Evolutionary conservation across 2,797 vertebrate species (phyloP).

Genomic region (Salarias fasciatus): DNA sequence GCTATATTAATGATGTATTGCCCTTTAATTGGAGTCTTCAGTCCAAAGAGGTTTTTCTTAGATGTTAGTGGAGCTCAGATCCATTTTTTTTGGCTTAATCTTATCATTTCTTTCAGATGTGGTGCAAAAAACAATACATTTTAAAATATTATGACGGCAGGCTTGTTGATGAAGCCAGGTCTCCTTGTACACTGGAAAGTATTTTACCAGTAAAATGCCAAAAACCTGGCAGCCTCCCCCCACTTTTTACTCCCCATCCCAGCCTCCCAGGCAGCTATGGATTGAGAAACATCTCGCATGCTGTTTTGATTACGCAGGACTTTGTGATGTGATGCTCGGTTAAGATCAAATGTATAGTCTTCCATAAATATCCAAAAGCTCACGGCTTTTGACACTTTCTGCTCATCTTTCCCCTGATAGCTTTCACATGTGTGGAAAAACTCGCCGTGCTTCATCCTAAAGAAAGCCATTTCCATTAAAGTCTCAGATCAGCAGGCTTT

Average conservation of each 20-base stretch:
- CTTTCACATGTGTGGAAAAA: slow-evolving; percentile 77
- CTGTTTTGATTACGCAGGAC: slow-evolving; percentile 63
- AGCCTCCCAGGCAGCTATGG: slow-evolving; percentile 30
- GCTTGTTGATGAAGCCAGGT: slow-evolving; percentile 48
- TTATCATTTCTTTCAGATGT: slow-evolving; percentile 15
- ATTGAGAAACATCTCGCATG: slow-evolving; percentile 53
- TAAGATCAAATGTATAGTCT: slow-evolving; percentile 70
- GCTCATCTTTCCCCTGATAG: slow-evolving; percentile 80
- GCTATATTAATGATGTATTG: neutral
- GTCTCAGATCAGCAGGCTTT: slow-evolving; percentile 37
- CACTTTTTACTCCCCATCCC: too few relatives aligned
- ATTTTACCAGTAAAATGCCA: slow-evolving; percentile 54
- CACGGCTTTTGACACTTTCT: slow-evolving; percentile 78
- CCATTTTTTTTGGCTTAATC: slow-evolving; percentile 8
- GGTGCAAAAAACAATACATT: slow-evolving; percentile 21
- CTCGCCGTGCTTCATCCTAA: slow-evolving; percentile 53
- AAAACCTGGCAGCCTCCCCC: slow-evolving; percentile 28
- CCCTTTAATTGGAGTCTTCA: neutral
- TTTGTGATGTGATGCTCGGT: slow-evolving; percentile 62
- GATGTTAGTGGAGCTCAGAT: neutral
- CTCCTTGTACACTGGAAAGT: slow-evolving; percentile 53
- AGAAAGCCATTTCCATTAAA: slow-evolving; percentile 45
- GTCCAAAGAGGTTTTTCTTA: neutral
- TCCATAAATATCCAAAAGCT: slow-evolving; percentile 70
- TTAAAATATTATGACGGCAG: slow-evolving; percentile 42